Percentiles rank a stretch among this genome's conserved stretches.
Evolutionary conservation across 2,797 vertebrate species (phyloP).

Genomic region (Crocidura indochinensis): DNA sequence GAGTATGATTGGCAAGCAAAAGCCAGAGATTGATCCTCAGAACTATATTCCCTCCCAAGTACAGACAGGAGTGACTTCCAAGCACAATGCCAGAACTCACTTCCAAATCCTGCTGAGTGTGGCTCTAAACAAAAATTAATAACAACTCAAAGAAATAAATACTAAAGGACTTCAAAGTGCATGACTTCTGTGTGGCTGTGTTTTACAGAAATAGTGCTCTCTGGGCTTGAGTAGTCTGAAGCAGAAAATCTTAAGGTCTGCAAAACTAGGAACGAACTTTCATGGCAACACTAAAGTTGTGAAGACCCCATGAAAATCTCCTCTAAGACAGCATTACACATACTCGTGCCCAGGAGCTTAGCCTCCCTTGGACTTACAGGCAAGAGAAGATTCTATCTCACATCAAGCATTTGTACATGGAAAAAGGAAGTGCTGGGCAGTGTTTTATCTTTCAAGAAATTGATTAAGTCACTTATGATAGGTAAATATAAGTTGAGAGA

Average conservation of each 20-base stretch:
- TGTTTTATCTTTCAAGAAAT: conserved; percentile 62
- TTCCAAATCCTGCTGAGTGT: too few species aligned
- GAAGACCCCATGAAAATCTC: neutral
- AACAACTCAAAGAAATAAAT: too few species aligned
- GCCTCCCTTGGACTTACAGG: neutral
- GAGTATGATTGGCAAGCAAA: too few species aligned
- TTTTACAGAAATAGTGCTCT: neutral
- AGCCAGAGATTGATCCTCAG: too few species aligned
- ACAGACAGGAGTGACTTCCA: too few species aligned
- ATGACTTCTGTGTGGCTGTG: neutral
- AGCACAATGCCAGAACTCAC: too few species aligned
- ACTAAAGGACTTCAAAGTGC: neutral
- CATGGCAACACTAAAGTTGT: neutral
- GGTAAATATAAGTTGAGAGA: conserved; percentile 47
- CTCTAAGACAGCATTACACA: neutral
- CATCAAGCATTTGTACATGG: too few species aligned
- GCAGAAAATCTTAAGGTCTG: neutral
- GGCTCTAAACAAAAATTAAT: too few species aligned
- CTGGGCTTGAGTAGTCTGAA: conserved; percentile 26
- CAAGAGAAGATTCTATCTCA: too few species aligned
- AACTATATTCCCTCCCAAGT: too few species aligned
- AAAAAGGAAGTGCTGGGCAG: conserved; percentile 3
- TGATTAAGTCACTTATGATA: conserved; percentile 39
- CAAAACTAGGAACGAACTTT: neutral
- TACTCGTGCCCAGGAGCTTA: conserved; percentile 1